phyloP scores from a whole-genome alignment of 2,797 vertebrate species.

The Liparis tanakae region DNA sequence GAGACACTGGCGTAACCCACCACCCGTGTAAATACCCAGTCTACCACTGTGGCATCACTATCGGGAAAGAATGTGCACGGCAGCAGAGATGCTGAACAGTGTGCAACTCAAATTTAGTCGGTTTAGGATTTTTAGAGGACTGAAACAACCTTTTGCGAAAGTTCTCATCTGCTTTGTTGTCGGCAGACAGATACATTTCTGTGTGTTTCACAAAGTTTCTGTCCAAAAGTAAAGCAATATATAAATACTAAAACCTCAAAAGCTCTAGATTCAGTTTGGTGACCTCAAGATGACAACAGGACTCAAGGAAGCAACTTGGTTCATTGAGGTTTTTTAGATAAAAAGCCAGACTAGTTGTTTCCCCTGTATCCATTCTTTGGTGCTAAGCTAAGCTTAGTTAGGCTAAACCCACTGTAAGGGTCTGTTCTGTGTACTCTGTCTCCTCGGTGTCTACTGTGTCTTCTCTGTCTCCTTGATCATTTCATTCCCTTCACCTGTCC shows the following conservation, averaged over 20 bases:
- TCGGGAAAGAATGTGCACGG: constrained; percentile 23
- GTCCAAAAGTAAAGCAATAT: neutral
- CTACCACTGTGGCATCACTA: constrained; percentile 6
- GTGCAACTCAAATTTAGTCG: neutral
- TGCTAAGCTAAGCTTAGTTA: neutral
- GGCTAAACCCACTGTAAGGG: neutral
- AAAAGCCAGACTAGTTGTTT: no score
- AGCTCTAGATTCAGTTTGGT: neutral
- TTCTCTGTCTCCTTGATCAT: no score
- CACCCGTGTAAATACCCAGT: constrained; percentile 19
- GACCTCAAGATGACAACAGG: neutral
- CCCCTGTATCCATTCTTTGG: neutral
- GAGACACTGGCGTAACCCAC: constrained; percentile 39
- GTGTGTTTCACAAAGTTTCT: neutral
- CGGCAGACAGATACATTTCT: neutral
- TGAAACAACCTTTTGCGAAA: neutral
- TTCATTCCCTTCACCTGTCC: no score
- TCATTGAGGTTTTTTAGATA: no score
- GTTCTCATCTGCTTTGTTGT: neutral
- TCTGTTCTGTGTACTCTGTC: no score
- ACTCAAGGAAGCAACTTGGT: neutral
- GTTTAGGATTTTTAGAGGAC: neutral
- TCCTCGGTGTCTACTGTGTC: no score
- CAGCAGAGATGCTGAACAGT: neutral
- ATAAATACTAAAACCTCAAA: no score